phyloP scores from a whole-genome alignment of 2,113 vertebrate genomes.

The Ptyas mucosa region DNA sequence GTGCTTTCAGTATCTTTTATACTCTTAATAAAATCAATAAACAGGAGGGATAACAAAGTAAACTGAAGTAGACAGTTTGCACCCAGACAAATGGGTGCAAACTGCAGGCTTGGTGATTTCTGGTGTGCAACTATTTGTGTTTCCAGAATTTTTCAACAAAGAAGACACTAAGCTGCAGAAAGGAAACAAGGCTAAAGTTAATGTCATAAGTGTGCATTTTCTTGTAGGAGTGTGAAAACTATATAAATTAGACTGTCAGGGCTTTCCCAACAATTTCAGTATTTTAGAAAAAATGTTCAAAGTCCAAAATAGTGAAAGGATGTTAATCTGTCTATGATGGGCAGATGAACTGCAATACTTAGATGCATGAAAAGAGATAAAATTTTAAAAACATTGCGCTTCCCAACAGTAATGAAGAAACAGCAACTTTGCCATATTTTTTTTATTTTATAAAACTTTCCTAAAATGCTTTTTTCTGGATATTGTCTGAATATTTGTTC shows the following conservation, averaged over 20 bases:
- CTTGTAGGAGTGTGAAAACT: background rate
- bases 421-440: background rate
- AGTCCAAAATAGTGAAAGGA: slow-evolving; percentile 7
- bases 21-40: background rate
- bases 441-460: background rate
- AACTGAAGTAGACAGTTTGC: background rate
- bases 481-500: background rate
- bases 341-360: slow-evolving; percentile 2
- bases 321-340: background rate
- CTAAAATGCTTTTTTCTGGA: background rate
- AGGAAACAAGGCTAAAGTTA: background rate
- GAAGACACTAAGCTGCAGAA: background rate
- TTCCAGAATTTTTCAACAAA: background rate
- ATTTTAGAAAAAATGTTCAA: background rate
- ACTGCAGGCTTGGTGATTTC: background rate
- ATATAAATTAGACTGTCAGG: background rate
- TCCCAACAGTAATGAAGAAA: background rate
- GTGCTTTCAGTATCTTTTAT: slow-evolving; percentile 15
- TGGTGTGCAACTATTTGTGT: background rate
- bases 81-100: background rate
- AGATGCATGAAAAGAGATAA: background rate
- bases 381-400: background rate
- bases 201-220: background rate
- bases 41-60: background rate
- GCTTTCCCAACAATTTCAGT: background rate